Conservation (phyloP, 2,113 vertebrate genomes). For the Pyrgilauda ruficollis region DNA sequence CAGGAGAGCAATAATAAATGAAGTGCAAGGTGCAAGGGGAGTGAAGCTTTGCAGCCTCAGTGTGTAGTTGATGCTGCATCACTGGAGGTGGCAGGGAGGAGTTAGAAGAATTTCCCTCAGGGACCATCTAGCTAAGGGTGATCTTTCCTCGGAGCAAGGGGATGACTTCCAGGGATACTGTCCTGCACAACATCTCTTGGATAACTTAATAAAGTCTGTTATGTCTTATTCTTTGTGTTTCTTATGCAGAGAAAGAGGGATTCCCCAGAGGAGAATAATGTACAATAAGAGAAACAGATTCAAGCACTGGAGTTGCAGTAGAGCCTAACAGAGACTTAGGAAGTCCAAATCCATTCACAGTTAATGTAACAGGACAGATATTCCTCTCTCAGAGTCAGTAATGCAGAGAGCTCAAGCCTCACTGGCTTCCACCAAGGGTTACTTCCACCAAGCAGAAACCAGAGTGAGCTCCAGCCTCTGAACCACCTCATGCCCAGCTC, state of each 20-base stretch:
- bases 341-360: neutral
- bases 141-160: neutral
- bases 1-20: neutral
- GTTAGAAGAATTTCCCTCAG: slow-evolving; percentile 9
- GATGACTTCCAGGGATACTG: neutral
- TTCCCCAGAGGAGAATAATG: slow-evolving; percentile 13
- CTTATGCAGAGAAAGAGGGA: neutral
- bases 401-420: neutral
- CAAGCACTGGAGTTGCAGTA: neutral
- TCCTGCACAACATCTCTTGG: slow-evolving; percentile 10
- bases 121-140: neutral
- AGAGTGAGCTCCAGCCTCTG: neutral
- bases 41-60: neutral
- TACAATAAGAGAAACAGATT: slow-evolving; percentile 21
- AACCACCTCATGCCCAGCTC: neutral
- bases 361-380: neutral
- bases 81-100: neutral
- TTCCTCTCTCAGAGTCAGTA: neutral
- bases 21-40: slow-evolving; percentile 10
- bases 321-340: neutral
- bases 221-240: neutral
- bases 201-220: slow-evolving; percentile 29
- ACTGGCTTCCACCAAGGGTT: neutral
- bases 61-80: neutral
- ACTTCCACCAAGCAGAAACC: neutral